Conservation (phyloP, 2,113 vertebrate species). For the Caretta caretta region DNA sequence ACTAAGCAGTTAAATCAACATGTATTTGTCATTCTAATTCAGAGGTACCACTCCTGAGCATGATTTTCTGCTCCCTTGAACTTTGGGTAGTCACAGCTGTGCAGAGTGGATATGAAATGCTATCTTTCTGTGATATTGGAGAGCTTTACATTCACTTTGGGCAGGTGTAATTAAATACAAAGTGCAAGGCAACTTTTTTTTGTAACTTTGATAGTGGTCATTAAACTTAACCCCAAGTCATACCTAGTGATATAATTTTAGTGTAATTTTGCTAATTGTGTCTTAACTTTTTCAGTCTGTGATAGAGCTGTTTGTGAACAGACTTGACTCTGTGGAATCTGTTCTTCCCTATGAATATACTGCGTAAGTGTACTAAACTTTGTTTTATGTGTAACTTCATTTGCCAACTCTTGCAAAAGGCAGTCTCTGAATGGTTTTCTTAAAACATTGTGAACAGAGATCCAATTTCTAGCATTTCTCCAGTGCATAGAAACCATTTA, state of each 20-base stretch:
- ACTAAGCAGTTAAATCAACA: not conserved
- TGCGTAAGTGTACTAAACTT: constrained; percentile 86
- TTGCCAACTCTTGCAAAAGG: not conserved
- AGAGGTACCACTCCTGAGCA: not conserved
- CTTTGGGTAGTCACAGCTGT: not conserved
- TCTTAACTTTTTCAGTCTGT: constrained; percentile 80
- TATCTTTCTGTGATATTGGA: not conserved
- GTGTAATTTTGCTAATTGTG: constrained; percentile 5
- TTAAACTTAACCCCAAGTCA: not conserved
- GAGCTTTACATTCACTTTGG: not conserved
- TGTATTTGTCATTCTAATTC: not conserved
- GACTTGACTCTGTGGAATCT: constrained; percentile 99
- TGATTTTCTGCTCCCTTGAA: not conserved
- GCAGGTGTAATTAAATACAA: rapidly evolving
- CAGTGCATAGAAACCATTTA: not conserved
- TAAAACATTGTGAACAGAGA: not conserved
- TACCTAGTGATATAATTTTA: not conserved
- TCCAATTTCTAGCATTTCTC: not conserved
- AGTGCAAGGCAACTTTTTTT: not conserved
- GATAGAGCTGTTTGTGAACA: constrained; percentile 96
- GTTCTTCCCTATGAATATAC: constrained; percentile 98
- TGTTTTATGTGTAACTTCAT: not conserved
- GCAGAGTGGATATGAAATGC: not conserved
- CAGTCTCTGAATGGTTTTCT: not conserved
- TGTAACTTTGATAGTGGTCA: not conserved